A percentile compares a stretch with the other conserved stretches of the same genome.
Conservation (phyloP, 2,797 vertebrate species). For the Oreochromis mossambicus region DNA sequence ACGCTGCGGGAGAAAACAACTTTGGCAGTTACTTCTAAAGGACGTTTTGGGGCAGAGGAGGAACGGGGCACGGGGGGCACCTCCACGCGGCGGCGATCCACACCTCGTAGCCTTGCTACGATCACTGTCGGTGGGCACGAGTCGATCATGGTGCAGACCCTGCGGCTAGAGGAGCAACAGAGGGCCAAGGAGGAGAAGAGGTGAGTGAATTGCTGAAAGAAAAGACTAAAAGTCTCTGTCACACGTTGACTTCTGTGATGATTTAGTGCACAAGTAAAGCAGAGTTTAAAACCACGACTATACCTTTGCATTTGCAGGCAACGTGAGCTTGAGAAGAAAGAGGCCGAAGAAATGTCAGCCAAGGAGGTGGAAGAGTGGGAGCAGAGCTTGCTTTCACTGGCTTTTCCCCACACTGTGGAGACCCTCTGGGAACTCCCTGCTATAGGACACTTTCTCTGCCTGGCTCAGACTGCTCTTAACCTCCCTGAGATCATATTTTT, state of each 20-base stretch:
- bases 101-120: slow-evolving; percentile 82
- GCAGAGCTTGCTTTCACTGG: slow-evolving; percentile 83
- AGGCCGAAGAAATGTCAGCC: slow-evolving; percentile 92
- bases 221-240: not conserved
- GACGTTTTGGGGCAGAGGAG: slow-evolving; percentile 86
- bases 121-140: slow-evolving; percentile 85
- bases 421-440: slow-evolving; percentile 97
- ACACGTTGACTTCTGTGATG: not conserved
- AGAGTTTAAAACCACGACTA: not conserved
- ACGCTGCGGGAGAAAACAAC: slow-evolving; percentile 90
- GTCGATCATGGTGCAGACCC: slow-evolving; percentile 91
- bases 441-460: slow-evolving; percentile 96
- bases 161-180: slow-evolving; percentile 92
- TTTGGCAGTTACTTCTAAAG: slow-evolving; percentile 88
- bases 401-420: slow-evolving; percentile 83
- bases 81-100: slow-evolving; percentile 87
- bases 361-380: slow-evolving; percentile 98
- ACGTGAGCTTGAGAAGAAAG: slow-evolving; percentile 92
- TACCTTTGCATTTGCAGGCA: slow-evolving; percentile 71
- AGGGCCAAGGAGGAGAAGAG: slow-evolving; percentile 92
- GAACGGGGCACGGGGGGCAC: slow-evolving; percentile 80
- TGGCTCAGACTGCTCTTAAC: slow-evolving; percentile 93
- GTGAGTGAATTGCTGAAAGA: slow-evolving; percentile 57
- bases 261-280: not conserved
- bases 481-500: slow-evolving; percentile 97